A percentile compares a stretch with the other conserved stretches of the same genome.
Evolutionary conservation across 1,140 invertebrate genomes (phyloP).

Genomic region (Himalopsyche phryganea): DNA sequence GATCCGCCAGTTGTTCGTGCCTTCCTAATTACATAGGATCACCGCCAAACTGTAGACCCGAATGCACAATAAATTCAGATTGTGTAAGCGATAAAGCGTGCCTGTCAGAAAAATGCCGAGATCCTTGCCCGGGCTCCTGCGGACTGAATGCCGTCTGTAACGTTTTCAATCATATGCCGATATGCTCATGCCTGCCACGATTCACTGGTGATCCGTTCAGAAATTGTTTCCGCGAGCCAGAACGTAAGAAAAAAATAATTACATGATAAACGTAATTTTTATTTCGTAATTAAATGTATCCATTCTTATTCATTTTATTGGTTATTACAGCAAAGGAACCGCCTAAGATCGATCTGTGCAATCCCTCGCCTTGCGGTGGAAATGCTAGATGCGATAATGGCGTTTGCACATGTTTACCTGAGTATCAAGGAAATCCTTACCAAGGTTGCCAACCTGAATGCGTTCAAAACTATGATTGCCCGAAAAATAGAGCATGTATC

Average conservation of each 20-base stretch:
- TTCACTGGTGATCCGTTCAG: constrained; percentile 57
- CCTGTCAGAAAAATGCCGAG: constrained; percentile 62
- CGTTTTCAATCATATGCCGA: constrained; percentile 62
- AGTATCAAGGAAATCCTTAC: constrained; percentile 60
- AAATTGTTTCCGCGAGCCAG: constrained; percentile 44
- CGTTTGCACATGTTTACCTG: constrained; percentile 61
- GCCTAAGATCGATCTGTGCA: constrained; percentile 58
- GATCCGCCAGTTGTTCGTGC: constrained; percentile 60
- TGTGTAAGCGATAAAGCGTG: constrained; percentile 60
- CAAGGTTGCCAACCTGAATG: constrained; percentile 62
- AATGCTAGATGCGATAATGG: constrained; percentile 65
- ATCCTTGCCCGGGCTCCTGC: constrained; percentile 65
- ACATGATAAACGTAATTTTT: constrained; percentile 36
- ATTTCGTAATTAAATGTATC: constrained; percentile 21
- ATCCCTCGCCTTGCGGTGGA: constrained; percentile 68
- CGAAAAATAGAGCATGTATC: constrained; percentile 57
- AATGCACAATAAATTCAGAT: constrained; percentile 62
- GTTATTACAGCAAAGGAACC: constrained; percentile 42
- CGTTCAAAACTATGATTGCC: constrained; percentile 59
- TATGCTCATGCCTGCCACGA: constrained; percentile 52
- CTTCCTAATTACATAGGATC: constrained; percentile 58
- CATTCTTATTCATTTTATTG: constrained; percentile 44
- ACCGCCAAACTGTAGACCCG: constrained; percentile 63
- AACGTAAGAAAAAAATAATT: constrained; percentile 38
- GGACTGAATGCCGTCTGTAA: constrained; percentile 62